Conservation (phyloP, 35 echinoderm and acorn worm species). For the Hemicentrotus pulcherrimus region DNA sequence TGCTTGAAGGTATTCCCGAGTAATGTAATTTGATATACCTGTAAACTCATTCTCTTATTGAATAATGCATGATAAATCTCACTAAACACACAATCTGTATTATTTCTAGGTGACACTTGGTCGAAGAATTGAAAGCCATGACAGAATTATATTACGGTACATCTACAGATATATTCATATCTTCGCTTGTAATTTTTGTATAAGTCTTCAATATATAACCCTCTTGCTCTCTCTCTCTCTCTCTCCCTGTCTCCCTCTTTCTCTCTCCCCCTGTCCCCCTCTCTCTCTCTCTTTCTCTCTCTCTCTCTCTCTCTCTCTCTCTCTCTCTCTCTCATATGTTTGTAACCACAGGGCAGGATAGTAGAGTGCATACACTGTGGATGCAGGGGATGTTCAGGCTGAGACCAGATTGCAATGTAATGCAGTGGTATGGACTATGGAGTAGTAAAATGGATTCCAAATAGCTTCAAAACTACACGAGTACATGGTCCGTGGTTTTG, state of each 20-base stretch:
- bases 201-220: too few species aligned
- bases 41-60: background rate
- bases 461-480: background rate
- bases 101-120: background rate
- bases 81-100: background rate
- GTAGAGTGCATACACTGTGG: constrained; percentile 97
- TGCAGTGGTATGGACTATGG: background rate
- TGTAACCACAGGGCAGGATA: constrained; percentile 74
- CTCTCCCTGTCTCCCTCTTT: too few species aligned
- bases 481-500: background rate
- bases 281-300: background rate
- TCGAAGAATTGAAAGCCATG: too few species aligned
- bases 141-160: too few species aligned
- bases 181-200: too few species aligned
- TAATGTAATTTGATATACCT: background rate
- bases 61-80: background rate
- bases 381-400: constrained; percentile 91
- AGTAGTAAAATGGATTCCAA: background rate
- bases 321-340: background rate
- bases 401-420: background rate
- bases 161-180: too few species aligned
- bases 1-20: too few species aligned
- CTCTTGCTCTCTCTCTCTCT: background rate
- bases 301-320: background rate
- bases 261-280: background rate